Percentiles rank a stretch among this genome's conserved stretches.
Conservation (phyloP, 2,797 vertebrate genomes). For the Dallia pectoralis region DNA sequence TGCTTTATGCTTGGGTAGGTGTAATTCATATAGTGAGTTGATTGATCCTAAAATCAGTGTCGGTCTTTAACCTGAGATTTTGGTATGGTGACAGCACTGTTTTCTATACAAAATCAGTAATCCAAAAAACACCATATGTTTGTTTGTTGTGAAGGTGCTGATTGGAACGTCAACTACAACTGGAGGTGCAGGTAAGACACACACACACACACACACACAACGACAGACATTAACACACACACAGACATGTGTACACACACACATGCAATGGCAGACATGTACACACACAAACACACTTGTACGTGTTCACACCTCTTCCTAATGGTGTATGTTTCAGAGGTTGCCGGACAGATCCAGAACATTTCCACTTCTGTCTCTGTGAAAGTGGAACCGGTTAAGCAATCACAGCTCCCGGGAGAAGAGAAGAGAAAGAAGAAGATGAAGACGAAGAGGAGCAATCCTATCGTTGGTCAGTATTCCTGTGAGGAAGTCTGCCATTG, state of each 20-base stretch:
- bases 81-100: too few species aligned
- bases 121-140: background rate
- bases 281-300: background rate
- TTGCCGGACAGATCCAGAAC: rapidly evolving
- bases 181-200: background rate
- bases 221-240: too few species aligned
- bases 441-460: background rate
- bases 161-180: background rate
- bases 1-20: too few species aligned
- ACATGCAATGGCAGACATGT: too few species aligned
- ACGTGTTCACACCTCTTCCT: background rate
- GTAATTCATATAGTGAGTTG: too few species aligned
- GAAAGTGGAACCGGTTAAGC: slow-evolving; percentile 11
- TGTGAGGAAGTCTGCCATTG: background rate
- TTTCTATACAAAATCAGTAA: background rate
- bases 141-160: slow-evolving; percentile 37
- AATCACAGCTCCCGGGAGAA: background rate
- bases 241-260: background rate
- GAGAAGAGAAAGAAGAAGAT: background rate
- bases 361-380: background rate
- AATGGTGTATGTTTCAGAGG: background rate
- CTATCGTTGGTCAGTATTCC: slow-evolving; percentile 48
- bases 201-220: background rate
- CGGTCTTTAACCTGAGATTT: too few species aligned
- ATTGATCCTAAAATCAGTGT: too few species aligned